Evolutionary conservation across 1,140 invertebrate genomes (phyloP).

Genomic region (Parapsyche elsis): DNA sequence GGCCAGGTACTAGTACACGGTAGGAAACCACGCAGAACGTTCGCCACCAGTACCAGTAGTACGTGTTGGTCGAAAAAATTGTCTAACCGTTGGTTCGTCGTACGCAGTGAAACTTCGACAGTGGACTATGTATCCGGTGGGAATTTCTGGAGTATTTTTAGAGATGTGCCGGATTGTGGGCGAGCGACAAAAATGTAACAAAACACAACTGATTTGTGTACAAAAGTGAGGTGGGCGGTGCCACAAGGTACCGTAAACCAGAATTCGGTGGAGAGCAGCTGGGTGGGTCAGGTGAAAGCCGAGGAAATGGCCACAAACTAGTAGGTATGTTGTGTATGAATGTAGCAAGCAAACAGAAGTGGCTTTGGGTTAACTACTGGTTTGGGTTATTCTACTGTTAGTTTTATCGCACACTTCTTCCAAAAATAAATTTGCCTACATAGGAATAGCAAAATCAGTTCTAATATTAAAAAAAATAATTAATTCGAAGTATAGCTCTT

Average conservation of each 20-base stretch:
- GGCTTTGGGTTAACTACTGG: not conserved
- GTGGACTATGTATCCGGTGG: not conserved
- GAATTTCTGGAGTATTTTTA: conserved; percentile 13
- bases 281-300: conserved; percentile 31
- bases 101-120: too few relatives aligned
- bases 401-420: too few relatives aligned
- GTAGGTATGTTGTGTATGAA: too few relatives aligned
- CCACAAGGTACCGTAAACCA: not conserved
- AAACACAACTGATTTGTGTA: not conserved
- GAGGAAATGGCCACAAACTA: conserved; percentile 15
- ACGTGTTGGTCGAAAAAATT: too few relatives aligned
- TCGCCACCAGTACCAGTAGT: too few relatives aligned
- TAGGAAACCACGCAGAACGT: too few relatives aligned
- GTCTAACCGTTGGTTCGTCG: too few relatives aligned
- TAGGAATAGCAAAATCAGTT: too few relatives aligned
- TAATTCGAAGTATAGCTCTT: too few relatives aligned
- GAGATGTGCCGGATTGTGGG: not conserved
- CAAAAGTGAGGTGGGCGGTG: not conserved
- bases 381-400: too few relatives aligned
- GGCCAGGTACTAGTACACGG: not conserved
- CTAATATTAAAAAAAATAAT: too few relatives aligned
- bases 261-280: conserved; percentile 10
- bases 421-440: too few relatives aligned
- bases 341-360: not conserved
- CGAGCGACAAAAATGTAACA: conserved; percentile 1